phyloP scores from a whole-genome alignment of 2,888 invertebrate species.

The Automeris io region DNA sequence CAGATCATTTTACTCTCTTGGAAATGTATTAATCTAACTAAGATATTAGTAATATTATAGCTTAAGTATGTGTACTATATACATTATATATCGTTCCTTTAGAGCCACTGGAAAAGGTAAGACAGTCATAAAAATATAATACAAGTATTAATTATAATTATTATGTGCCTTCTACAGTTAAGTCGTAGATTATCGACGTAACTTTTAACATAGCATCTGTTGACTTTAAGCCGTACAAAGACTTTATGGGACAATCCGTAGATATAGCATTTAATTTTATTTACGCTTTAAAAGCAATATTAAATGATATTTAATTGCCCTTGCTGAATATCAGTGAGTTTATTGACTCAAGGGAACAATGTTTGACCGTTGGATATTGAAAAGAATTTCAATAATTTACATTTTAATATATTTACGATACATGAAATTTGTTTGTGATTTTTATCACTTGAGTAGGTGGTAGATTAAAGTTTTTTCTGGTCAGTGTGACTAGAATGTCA shows the following conservation, averaged over 20 bases:
- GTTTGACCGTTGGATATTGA: conserved; percentile 14
- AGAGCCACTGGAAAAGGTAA: no score
- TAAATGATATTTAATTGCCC: conserved; percentile 21
- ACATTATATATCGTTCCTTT: no score
- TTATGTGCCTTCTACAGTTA: conserved; percentile 61
- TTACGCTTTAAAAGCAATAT: conserved; percentile 31
- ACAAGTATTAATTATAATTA: no score
- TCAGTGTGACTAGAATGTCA: no score
- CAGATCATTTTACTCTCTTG: no score
- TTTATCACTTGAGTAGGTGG: neutral
- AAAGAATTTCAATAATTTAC: conserved; percentile 4
- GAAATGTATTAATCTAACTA: no score
- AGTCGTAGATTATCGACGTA: conserved; percentile 41
- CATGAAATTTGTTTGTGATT: neutral
- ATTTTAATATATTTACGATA: neutral
- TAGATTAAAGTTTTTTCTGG: no score
- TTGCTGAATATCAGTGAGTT: conserved; percentile 11
- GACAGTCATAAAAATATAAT: no score
- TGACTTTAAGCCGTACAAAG: conserved; percentile 18
- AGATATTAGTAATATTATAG: no score
- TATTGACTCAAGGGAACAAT: conserved; percentile 15
- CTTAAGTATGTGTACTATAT: no score
- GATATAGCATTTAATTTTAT: conserved; percentile 29
- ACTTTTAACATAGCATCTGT: conserved; percentile 32
- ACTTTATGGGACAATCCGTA: conserved; percentile 25